Conservation (phyloP, 2,113 vertebrate genomes). For the Toxostoma redivivum region DNA sequence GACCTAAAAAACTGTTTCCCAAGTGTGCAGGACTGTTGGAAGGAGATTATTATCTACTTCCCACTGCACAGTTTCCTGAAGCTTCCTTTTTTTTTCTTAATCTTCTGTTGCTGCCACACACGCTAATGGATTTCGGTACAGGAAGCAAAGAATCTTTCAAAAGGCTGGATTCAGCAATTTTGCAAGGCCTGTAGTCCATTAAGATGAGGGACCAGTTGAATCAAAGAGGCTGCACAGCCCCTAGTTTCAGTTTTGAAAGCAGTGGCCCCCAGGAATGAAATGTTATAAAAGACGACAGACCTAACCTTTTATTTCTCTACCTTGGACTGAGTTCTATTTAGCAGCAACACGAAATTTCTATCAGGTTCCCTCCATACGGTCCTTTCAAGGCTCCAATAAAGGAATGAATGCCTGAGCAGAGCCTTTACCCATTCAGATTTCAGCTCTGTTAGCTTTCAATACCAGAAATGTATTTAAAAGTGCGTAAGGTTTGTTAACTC, state of each 20-base stretch:
- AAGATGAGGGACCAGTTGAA: conserved; percentile 45
- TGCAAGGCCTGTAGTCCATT: conserved; percentile 53
- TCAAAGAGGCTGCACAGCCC: conserved; percentile 31
- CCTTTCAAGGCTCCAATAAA: conserved; percentile 74
- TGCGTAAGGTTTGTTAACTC: conserved; percentile 74
- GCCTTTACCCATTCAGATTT: conserved; percentile 73
- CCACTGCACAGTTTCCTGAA: neutral
- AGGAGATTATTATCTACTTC: neutral
- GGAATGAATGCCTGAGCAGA: conserved; percentile 69
- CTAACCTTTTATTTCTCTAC: conserved; percentile 70
- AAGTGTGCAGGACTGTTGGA: neutral
- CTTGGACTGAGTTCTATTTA: conserved; percentile 67
- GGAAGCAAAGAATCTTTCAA: conserved; percentile 32
- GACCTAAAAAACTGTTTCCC: neutral
- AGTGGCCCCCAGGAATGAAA: conserved; percentile 45
- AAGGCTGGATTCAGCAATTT: conserved; percentile 41
- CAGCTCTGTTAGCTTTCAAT: conserved; percentile 79
- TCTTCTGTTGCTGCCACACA: neutral
- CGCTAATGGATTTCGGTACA: conserved; percentile 24
- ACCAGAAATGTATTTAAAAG: conserved; percentile 74
- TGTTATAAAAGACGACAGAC: conserved; percentile 28
- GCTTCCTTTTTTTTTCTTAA: neutral
- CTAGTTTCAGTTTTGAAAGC: conserved; percentile 58
- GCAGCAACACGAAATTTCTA: conserved; percentile 64
- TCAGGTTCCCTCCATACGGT: conserved; percentile 62